Evolutionary conservation across 2,888 invertebrate genomes (phyloP).

Genomic region (Amphipyra tragopoginis): DNA sequence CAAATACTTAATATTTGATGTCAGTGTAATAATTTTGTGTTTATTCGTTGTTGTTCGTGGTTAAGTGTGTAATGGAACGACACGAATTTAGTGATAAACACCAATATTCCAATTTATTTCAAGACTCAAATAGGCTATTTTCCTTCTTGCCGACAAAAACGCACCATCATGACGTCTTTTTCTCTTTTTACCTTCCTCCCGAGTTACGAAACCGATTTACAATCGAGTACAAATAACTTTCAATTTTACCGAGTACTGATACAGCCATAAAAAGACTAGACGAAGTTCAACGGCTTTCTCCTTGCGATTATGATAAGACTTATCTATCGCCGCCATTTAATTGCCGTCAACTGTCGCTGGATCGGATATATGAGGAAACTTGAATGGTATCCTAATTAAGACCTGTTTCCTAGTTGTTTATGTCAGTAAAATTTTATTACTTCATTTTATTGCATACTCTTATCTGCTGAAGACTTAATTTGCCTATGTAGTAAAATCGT

Average conservation of each 20-base stretch:
- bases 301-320: conserved; percentile 42
- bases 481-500: conserved; percentile 19
- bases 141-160: too few relatives aligned
- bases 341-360: conserved; percentile 14
- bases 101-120: too few relatives aligned
- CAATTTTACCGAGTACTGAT: conserved; percentile 23
- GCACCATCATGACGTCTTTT: too few relatives aligned
- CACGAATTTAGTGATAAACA: too few relatives aligned
- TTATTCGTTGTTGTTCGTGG: too few relatives aligned
- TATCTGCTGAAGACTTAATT: conserved; percentile 15
- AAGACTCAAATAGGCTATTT: too few relatives aligned
- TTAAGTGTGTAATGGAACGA: too few relatives aligned
- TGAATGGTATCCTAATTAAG: conserved; percentile 32
- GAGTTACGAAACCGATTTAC: conserved; percentile 12
- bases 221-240: conserved; percentile 34
- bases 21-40: too few relatives aligned
- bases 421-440: conserved; percentile 32
- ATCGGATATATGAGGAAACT: conserved; percentile 29
- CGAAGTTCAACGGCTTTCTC: conserved; percentile 38
- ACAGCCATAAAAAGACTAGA: conserved; percentile 25
- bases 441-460: conserved; percentile 23
- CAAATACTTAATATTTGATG: too few relatives aligned
- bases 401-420: conserved; percentile 26
- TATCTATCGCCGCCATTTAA: conserved; percentile 37
- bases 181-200: neutral